These are phyloP conservation scores for Hyalella azteca DNA, from an alignment of 2,888 invertebrate genomes.

Conservation along the genomic window DNA sequence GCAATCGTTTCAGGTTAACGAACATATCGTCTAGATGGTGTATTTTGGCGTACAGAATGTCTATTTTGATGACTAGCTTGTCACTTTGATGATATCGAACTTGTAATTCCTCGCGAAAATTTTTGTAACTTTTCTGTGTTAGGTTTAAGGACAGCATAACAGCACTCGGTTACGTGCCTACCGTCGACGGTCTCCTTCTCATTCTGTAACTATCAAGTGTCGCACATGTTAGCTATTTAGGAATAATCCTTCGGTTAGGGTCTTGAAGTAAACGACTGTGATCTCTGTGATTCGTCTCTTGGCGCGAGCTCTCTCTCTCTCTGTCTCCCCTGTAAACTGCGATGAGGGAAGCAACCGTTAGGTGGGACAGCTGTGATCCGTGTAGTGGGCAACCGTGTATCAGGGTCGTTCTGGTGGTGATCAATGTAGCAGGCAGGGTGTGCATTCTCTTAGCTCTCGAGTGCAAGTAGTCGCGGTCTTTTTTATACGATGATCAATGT, in stretches of 20 bases:
- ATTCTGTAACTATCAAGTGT: constrained; percentile 8
- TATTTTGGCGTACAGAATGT: constrained; percentile 30
- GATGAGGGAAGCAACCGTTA: constrained; percentile 6
- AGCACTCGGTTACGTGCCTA: constrained; percentile 21
- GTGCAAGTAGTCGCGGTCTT: constrained; percentile 17
- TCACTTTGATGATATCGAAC: not conserved
- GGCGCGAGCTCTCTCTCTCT: constrained; percentile 31
- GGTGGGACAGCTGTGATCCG: constrained; percentile 26
- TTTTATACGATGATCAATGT: constrained; percentile 30
- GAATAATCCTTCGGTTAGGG: constrained; percentile 28
- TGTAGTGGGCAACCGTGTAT: constrained; percentile 2
- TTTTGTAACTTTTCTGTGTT: constrained; percentile 27
- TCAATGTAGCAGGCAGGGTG: no score
- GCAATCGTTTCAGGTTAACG: constrained; percentile 24
- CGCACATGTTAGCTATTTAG: constrained; percentile 23
- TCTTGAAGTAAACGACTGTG: constrained; percentile 36
- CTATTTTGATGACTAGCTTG: constrained; percentile 29
- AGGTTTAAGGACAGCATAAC: not conserved
- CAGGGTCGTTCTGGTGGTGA: not conserved
- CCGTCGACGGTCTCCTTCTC: constrained; percentile 21
- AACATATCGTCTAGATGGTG: constrained; percentile 33
- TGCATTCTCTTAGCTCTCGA: constrained; percentile 8
- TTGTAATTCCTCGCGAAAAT: constrained; percentile 2
- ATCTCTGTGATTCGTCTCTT: constrained; percentile 32
- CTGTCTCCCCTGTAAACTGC: constrained; percentile 8